Evolutionary conservation across 2,113 vertebrate genomes (phyloP).

Genomic region (Amphiprion percula): DNA sequence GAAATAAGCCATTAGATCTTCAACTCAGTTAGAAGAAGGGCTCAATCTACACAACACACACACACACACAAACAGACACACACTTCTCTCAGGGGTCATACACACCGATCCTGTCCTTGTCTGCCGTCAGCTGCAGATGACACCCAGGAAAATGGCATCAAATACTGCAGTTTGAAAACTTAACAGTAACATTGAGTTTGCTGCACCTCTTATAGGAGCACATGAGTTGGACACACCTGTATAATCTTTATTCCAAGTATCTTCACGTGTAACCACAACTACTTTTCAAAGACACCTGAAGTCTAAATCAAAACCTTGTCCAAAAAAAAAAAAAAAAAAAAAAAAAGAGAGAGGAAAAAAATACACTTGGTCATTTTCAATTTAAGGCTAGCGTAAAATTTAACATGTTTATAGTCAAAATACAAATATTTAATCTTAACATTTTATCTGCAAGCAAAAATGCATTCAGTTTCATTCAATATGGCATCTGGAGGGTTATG

Average conservation of each 20-base stretch:
- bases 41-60: conserved; percentile 22
- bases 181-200: conserved; percentile 16
- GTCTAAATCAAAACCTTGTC: conserved; percentile 33
- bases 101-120: conserved; percentile 32
- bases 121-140: conserved; percentile 25
- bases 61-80: conserved; percentile 17
- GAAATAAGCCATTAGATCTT: conserved; percentile 52
- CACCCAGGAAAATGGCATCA: conserved; percentile 61
- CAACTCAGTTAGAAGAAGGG: conserved; percentile 30
- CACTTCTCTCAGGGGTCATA: conserved; percentile 1
- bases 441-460: conserved; percentile 50
- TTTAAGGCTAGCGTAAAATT: conserved; percentile 68
- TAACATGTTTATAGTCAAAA: conserved; percentile 53
- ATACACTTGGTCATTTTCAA: conserved; percentile 60
- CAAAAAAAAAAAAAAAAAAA: background rate
- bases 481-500: conserved; percentile 55
- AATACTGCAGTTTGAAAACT: conserved; percentile 57
- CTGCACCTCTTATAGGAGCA: conserved; percentile 1
- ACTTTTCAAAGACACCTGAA: conserved; percentile 53
- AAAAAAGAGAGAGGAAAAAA: background rate
- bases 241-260: conserved; percentile 43
- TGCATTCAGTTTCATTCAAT: conserved; percentile 42
- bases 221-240: conserved; percentile 10
- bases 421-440: conserved; percentile 53
- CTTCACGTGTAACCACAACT: conserved; percentile 43